Evolutionary conservation across 2,113 vertebrate genomes (phyloP), one percentile per base, ranked within the genome.

Genomic region (Tringa solitaria): DNA sequence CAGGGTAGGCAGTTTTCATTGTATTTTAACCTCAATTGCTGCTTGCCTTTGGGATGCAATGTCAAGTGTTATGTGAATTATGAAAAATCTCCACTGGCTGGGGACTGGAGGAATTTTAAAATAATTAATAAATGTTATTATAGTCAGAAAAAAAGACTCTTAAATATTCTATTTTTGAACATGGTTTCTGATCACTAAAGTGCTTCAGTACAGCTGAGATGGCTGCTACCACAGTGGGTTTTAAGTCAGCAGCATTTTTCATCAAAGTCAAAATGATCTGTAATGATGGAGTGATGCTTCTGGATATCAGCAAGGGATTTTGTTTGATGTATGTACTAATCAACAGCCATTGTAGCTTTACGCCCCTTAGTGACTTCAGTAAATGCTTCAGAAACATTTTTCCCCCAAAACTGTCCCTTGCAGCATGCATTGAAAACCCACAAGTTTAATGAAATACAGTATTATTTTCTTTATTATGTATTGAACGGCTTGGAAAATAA

Each of bases 401-500:
- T 56, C 3, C 10, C 10, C 22, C 50, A n/a, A 30, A 23, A 82
- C 30, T n/a, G 43, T 84, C 75, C 63, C 56, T 89, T 32, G 57
- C 72, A 94, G 84, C 43, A 4, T 18, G 53, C 60, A 24, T 48
- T 63, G 80, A 88, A 89, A 83, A 39, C 54, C n/a, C 26, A 6
- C 43, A 37, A 32, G 26, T 80, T 91, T 59, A 59, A 18, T 27
- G 53, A 83, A 79, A 84, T 73, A 14, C 41, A 39, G 43, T 15
- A 33, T 75, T 88, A 54, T 79, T 89, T 88, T 84, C 74, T 95
- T 56, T 30, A 19, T 68, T 78, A 39, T n/a, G 41, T 73, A 82
- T 83, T 95, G 86, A 92, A 78, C 30, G 20, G 79, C 43, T 87
- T 63, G 80, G 89, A 90, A 96, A 92, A 83, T 74, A 84, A 79